phyloP scores from a whole-genome alignment of 2,888 invertebrate species.

The Agriopis marginaria region DNA sequence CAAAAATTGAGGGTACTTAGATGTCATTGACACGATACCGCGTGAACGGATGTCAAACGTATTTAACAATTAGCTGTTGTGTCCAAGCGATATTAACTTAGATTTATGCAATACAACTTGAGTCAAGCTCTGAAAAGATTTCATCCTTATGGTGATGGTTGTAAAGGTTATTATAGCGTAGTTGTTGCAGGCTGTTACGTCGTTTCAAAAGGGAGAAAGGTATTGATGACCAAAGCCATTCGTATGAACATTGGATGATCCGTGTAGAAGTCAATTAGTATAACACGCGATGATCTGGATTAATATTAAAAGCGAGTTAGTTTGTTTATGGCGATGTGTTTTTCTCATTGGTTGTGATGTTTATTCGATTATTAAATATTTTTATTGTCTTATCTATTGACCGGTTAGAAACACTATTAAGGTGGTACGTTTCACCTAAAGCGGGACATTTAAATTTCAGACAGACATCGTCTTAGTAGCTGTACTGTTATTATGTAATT shows the following conservation, averaged over 20 bases:
- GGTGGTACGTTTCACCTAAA: too few species aligned
- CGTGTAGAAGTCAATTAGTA: constrained; percentile 61
- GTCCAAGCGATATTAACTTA: constrained; percentile 34
- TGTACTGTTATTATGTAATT: too few species aligned
- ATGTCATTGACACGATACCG: constrained; percentile 61
- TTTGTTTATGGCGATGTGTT: constrained; percentile 36
- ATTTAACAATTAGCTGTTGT: constrained; percentile 63
- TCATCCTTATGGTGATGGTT: neutral
- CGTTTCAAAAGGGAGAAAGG: constrained; percentile 31
- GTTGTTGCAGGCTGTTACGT: constrained; percentile 14
- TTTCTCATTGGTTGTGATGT: constrained; percentile 27
- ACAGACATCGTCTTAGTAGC: too few species aligned
- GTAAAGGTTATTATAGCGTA: neutral
- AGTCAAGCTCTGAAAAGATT: neutral
- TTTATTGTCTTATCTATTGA: neutral
- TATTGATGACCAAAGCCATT: constrained; percentile 67
- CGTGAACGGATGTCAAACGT: constrained; percentile 69
- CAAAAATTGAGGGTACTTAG: constrained; percentile 49
- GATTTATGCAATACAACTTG: neutral
- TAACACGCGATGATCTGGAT: constrained; percentile 58
- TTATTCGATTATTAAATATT: constrained; percentile 33
- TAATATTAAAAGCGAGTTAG: constrained; percentile 50
- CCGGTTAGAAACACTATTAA: neutral
- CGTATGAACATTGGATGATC: constrained; percentile 58
- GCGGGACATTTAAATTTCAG: too few species aligned